Conservation (phyloP, 2,797 vertebrate genomes). For the Caiman crocodilus region DNA sequence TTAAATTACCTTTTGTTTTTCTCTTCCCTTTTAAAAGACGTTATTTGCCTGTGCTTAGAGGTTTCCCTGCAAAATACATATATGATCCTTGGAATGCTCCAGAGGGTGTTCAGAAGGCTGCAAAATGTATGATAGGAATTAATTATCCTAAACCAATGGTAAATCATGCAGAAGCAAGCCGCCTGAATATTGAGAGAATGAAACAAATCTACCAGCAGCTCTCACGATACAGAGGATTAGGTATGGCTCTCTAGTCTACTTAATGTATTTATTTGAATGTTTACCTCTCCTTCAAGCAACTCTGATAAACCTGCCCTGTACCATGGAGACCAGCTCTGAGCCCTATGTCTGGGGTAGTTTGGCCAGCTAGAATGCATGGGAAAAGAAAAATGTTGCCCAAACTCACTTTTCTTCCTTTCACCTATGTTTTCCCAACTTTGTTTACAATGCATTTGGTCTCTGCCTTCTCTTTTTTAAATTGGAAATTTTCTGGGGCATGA, state of each 20-base stretch:
- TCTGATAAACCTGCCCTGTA: not conserved
- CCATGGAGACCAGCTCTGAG: not conserved
- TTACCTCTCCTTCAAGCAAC: not conserved
- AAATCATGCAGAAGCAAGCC: slow-evolving; percentile 93
- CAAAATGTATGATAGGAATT: slow-evolving; percentile 93
- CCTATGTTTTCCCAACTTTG: not conserved
- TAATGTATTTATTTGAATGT: not conserved
- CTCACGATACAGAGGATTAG: slow-evolving; percentile 92
- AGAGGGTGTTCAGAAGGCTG: slow-evolving; percentile 92
- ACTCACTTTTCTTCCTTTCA: not conserved
- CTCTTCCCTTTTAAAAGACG: slow-evolving; percentile 81
- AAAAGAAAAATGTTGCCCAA: not conserved
- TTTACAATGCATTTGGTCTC: not conserved
- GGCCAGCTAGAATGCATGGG: not conserved
- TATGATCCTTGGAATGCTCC: slow-evolving; percentile 98
- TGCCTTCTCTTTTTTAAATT: not conserved
- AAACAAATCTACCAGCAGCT: slow-evolving; percentile 98
- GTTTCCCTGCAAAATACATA: slow-evolving; percentile 94
- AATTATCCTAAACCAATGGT: slow-evolving; percentile 97
- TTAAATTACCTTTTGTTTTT: not conserved
- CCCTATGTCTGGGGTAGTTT: not conserved
- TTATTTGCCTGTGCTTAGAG: slow-evolving; percentile 92
- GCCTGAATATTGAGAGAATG: slow-evolving; percentile 95
- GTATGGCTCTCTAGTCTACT: slow-evolving; percentile 75
- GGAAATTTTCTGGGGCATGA: not conserved